Evolutionary conservation across 2,888 invertebrate species (phyloP), one percentile per base, ranked within the genome.

Genomic region (Napeogenes sylphis): DNA sequence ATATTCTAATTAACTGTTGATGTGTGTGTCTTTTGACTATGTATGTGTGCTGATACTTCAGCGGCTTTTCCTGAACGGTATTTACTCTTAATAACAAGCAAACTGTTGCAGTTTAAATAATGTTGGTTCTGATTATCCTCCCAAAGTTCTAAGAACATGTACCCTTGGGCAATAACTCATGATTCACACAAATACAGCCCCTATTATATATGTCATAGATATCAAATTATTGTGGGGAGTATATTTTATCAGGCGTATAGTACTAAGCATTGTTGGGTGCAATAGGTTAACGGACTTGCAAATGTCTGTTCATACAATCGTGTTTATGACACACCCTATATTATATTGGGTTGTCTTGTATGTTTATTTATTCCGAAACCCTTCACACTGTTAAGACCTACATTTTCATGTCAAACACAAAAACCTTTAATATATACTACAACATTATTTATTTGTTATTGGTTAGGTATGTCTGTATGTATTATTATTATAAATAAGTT

Each of bases 211-310:
- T 42, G 42, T 42, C 12, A 2, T 42, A 42, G 42, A 42, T 10
- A 42, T 42, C 42, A 42, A 42, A 42, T 42, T 42, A 42, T 42
- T 12, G 10, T 30, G 47, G n/a, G 6, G 14, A 54, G 45, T 33
- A 59, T 55, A 46, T 32, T 32, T 32, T 45, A n/a, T 32, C 53
- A 38, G 21, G 21, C 14, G 46, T 46, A 61, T 14, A 51, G 51
- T 30, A 51, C 51, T 10, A 35, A 56, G 57, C 57, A 60, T 58
- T 63, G 63, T 63, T 30, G 45, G 54, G 57, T 58, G 56, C 57
- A 45, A 60, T 58, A 46, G 63, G 58, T 58, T 60, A 63, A 63
- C 63, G 63, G 59, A 64, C 63, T 58, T 58, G 63, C 55, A 58
- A 64, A 60, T 55, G 57, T 59, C 57, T 58, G 57, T 64, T 56